Evolutionary conservation across 2,113 vertebrate species (phyloP).

Genomic region (Dryoscopus gambensis): DNA sequence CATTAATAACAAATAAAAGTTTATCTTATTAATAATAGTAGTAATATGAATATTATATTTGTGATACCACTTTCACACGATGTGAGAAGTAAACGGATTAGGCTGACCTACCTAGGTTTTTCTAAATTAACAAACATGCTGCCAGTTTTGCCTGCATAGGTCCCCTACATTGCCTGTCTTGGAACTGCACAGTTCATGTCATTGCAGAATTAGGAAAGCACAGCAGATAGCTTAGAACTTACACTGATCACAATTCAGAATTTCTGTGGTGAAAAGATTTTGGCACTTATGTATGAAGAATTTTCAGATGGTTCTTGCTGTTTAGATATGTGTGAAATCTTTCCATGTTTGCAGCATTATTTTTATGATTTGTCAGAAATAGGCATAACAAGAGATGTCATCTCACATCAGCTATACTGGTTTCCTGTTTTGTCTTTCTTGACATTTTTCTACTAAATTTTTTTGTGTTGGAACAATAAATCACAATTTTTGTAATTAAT

Average conservation of each 20-base stretch:
- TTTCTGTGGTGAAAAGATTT: neutral
- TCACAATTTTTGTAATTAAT: neutral
- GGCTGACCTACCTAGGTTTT: neutral
- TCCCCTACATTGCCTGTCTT: neutral
- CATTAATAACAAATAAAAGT: neutral
- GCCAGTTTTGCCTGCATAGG: neutral
- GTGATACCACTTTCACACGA: neutral
- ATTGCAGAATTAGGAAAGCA: neutral
- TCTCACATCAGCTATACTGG: neutral
- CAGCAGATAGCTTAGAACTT: neutral
- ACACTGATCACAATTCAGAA: neutral
- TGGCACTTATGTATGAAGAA: neutral
- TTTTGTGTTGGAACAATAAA: neutral
- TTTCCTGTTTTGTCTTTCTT: neutral
- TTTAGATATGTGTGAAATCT: neutral
- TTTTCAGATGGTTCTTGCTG: neutral
- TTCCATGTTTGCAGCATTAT: neutral
- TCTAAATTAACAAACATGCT: neutral
- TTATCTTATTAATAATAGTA: neutral
- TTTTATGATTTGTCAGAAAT: neutral
- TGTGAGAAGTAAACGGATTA: neutral
- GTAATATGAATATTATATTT: neutral
- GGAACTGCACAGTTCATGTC: fast-evolving
- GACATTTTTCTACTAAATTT: neutral
- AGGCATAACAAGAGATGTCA: neutral